Evolutionary conservation across 2,797 vertebrate genomes (phyloP).

Genomic region (Chiloscyllium punctatum): DNA sequence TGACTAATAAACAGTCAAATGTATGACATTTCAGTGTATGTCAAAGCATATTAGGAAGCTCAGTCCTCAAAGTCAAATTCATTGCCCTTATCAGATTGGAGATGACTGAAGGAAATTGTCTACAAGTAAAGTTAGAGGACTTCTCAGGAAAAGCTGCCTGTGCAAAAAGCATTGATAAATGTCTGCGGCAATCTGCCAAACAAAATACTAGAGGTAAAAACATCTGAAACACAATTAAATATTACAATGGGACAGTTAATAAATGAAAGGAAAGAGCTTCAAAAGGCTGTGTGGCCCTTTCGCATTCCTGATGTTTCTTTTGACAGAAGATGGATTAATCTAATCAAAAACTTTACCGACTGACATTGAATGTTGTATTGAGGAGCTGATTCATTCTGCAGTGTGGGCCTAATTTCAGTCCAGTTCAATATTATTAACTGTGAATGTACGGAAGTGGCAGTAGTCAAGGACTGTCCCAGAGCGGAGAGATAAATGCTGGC

Average conservation of each 20-base stretch:
- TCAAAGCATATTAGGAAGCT: not conserved
- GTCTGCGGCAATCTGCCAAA: not conserved
- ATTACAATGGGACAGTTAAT: not conserved
- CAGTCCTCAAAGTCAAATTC: not conserved
- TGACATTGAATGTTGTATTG: too few relatives aligned
- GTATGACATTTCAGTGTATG: not conserved
- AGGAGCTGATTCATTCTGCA: not conserved
- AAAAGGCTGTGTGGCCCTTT: not conserved
- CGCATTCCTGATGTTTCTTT: not conserved
- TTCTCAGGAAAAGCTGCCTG: not conserved
- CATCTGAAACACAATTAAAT: not conserved
- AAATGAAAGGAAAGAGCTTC: not conserved
- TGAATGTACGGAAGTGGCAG: not conserved
- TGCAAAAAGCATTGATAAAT: not conserved
- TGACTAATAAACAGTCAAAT: not conserved
- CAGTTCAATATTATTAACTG: not conserved
- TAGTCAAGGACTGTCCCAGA: not conserved
- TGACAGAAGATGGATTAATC: slow-evolving; percentile 1
- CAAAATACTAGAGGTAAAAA: slow-evolving; percentile 23
- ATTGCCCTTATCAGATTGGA: slow-evolving; percentile 9
- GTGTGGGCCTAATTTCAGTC: not conserved
- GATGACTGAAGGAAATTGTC: not conserved
- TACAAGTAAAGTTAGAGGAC: not conserved
- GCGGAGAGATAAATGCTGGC: not conserved
- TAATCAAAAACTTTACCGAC: not conserved